These are phyloP conservation scores for Seira musarum DNA, from an alignment of 2,888 invertebrate species.

Conservation along the genomic window DNA sequence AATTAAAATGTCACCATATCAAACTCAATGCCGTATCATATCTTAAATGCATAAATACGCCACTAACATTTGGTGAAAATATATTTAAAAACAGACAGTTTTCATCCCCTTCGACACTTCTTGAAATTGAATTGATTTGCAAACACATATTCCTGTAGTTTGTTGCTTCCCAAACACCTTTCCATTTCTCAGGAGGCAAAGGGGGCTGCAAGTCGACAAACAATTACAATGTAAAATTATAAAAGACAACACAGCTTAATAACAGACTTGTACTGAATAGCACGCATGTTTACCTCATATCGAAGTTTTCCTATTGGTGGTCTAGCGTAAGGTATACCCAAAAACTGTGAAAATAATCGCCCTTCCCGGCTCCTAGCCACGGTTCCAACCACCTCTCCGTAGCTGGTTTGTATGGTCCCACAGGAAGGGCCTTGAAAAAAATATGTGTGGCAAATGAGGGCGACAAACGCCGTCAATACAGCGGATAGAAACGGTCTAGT, in stretches of 20 bases:
- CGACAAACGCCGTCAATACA: too few relatives aligned
- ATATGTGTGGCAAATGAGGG: too few relatives aligned
- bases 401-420: too few relatives aligned
- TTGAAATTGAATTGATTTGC: slow-evolving; percentile 55
- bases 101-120: slow-evolving; percentile 48
- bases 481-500: too few relatives aligned
- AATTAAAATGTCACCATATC: too few relatives aligned
- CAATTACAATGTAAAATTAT: neutral
- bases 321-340: slow-evolving; percentile 44
- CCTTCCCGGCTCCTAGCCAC: slow-evolving; percentile 45
- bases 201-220: slow-evolving; percentile 52
- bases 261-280: too few relatives aligned
- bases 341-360: slow-evolving; percentile 43
- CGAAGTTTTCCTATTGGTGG: slow-evolving; percentile 33
- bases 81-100: slow-evolving; percentile 55
- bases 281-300: slow-evolving; percentile 55
- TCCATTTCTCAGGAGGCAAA: slow-evolving; percentile 50
- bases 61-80: slow-evolving; percentile 36
- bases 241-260: too few relatives aligned
- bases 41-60: too few relatives aligned
- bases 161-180: slow-evolving; percentile 59
- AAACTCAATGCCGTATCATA: too few relatives aligned
- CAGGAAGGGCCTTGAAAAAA: too few relatives aligned
- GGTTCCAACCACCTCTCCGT: slow-evolving; percentile 47
- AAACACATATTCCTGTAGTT: slow-evolving; percentile 53